A percentile compares a stretch with the other conserved stretches of the same genome.
Evolutionary conservation across 2,113 vertebrate genomes (phyloP).

Genomic region (Bos indicus): DNA sequence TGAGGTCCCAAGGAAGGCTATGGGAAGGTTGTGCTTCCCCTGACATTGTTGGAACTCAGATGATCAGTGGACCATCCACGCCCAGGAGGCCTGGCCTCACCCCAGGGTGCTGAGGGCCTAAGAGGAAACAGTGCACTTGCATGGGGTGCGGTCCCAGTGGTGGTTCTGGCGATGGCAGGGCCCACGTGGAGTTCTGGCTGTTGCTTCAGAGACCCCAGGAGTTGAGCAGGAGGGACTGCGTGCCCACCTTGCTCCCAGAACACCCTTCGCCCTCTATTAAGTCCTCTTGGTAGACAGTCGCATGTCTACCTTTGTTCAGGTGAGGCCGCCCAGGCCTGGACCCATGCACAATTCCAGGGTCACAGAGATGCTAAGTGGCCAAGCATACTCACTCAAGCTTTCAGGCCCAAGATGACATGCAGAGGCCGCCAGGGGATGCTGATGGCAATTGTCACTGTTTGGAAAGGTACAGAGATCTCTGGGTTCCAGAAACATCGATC

Average conservation of each 20-base stretch:
- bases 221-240: background rate
- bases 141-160: background rate
- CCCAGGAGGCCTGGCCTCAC: background rate
- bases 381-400: background rate
- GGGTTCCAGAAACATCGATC: background rate
- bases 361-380: background rate
- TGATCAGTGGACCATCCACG: background rate
- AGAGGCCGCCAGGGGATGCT: background rate
- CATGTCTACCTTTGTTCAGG: background rate
- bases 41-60: background rate
- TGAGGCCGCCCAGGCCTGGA: background rate
- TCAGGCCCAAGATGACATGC: background rate
- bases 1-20: background rate
- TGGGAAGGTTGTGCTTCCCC: background rate
- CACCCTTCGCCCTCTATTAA: background rate
- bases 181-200: too few species aligned
- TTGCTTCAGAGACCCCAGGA: background rate
- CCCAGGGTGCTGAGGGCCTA: background rate
- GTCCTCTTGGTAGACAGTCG: too few species aligned
- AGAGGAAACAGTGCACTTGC: rapidly evolving
- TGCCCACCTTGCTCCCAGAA: background rate
- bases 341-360: background rate
- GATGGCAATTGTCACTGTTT: background rate
- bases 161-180: background rate
- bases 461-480: background rate